These are phyloP conservation scores for Oncorhynchus tshawytscha DNA, from an alignment of 2,113 vertebrate species.

Conservation along the genomic window DNA sequence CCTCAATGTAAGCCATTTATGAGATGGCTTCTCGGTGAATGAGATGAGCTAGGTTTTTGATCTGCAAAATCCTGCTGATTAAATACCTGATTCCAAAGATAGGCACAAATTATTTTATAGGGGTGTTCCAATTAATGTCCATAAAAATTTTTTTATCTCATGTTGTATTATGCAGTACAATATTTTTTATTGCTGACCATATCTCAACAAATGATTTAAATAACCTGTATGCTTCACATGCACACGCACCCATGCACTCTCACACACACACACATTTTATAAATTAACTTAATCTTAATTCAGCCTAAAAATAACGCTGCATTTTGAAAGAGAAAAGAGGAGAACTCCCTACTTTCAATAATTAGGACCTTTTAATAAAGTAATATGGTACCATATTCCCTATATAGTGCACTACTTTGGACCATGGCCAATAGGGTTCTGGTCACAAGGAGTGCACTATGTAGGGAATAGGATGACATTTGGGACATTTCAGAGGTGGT, in stretches of 20 bases:
- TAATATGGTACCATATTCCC: no score
- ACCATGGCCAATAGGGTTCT: not conserved
- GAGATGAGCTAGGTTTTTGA: constrained; percentile 49
- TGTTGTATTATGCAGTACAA: constrained; percentile 50
- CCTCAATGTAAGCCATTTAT: constrained; percentile 55
- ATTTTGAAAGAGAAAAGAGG: not conserved
- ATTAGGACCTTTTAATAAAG: not conserved
- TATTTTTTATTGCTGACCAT: constrained; percentile 34
- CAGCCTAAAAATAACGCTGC: no score
- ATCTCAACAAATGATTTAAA: not conserved
- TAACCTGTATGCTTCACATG: not conserved
- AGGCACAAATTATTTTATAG: constrained; percentile 46
- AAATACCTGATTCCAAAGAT: constrained; percentile 19
- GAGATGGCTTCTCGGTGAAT: constrained; percentile 55
- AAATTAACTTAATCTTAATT: constrained; percentile 26
- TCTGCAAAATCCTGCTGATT: constrained; percentile 63
- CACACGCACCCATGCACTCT: not conserved
- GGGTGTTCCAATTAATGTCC: constrained; percentile 47
- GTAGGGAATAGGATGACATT: not conserved
- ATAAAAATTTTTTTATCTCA: constrained; percentile 44
- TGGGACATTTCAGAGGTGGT: not conserved
- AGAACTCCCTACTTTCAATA: not conserved
- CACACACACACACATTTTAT: constrained; percentile 38
- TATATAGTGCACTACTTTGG: no score
- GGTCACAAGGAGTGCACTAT: not conserved